A percentile compares a stretch with the other conserved stretches of the same genome.
These are phyloP conservation scores for Metalampra italica DNA, from an alignment of 2,888 invertebrate genomes.

Conservation along the genomic window DNA sequence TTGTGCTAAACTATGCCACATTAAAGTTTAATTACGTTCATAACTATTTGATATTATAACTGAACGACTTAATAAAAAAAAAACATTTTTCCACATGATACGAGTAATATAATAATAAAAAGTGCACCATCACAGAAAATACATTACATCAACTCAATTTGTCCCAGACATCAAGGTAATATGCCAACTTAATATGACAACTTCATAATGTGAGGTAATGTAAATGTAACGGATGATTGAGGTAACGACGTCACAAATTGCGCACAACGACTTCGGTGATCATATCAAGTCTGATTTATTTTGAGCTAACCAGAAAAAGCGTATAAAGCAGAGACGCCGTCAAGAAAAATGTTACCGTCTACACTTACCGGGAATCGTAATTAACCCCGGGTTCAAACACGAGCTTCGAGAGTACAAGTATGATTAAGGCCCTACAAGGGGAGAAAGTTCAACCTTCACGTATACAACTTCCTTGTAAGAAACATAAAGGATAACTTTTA, in stretches of 20 bases:
- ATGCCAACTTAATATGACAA: background rate
- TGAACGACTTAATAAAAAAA: too few species aligned
- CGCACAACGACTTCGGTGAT: background rate
- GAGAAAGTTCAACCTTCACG: slow-evolving; percentile 34
- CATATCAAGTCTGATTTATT: background rate
- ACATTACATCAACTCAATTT: slow-evolving; percentile 8
- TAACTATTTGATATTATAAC: background rate
- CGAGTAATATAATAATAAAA: slow-evolving; percentile 20
- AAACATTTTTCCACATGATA: too few species aligned
- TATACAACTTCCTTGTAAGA: slow-evolving; percentile 27
- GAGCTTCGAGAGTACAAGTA: slow-evolving; percentile 20
- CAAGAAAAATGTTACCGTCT: slow-evolving; percentile 10
- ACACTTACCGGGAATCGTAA: slow-evolving; percentile 23
- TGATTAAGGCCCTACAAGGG: slow-evolving; percentile 31
- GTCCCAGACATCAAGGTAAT: slow-evolving; percentile 5
- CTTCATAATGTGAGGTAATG: background rate
- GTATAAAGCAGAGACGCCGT: slow-evolving; percentile 2
- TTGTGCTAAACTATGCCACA: slow-evolving; percentile 6
- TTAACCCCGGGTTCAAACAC: slow-evolving; percentile 42
- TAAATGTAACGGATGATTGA: background rate
- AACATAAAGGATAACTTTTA: slow-evolving; percentile 30
- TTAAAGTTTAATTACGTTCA: slow-evolving; percentile 3
- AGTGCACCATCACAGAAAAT: slow-evolving; percentile 15
- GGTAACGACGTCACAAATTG: background rate
- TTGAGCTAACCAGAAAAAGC: background rate